Base-by-base conservation (phyloP, 2,888 invertebrate species). In the Perdita meconis region DNA sequence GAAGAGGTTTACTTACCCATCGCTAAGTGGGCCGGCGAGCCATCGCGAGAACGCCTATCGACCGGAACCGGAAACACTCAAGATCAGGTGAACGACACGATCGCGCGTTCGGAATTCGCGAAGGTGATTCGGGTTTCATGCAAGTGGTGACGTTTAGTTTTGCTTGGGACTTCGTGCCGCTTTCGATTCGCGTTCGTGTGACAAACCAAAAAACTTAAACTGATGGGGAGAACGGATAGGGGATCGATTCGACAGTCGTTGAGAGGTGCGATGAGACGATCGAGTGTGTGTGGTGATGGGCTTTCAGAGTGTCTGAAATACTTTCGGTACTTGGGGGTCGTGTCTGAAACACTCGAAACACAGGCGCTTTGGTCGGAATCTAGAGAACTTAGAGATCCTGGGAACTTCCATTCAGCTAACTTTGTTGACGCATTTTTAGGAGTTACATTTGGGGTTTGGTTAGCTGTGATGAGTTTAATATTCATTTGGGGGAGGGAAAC, bases 1-100 rank as follows among this genome's bases (percentile, higher is more conserved):
- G 53, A 64, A 38, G 34, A 59, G 68, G 38, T 8, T 61, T 71
- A 78, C 77, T 78, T 78, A 78, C 77, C 71, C 51, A 78, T 63
- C 57, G 42, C 60, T 65, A 63, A 63, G 36, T 64, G 30, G 59
- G 67, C 40, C n/a, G 38, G 40, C 42, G 53, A 69, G 57, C 50
- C n/a, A 26, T 42, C 66, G 22, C 40, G 66, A 63, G 66, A 50
- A 34, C 42, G 12, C 30, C 69, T 67, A 59, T 57, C 42, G 38
- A 55, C 8, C 55, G 69, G 50, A 24, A 55, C 8, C 55, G 69
- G 50, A 24, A 63, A 63, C 30, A 40, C 22, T 53, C 53, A 53
- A 57, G 56, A 38, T 40, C 47, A 34, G 6, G 30, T 10, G 44
- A 36, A 56, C 34, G 40, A 56, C 34, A 34, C 24, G 12, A 66